Conservation (phyloP, 2,888 invertebrate genomes). For the Flabesymbios commensalis region DNA sequence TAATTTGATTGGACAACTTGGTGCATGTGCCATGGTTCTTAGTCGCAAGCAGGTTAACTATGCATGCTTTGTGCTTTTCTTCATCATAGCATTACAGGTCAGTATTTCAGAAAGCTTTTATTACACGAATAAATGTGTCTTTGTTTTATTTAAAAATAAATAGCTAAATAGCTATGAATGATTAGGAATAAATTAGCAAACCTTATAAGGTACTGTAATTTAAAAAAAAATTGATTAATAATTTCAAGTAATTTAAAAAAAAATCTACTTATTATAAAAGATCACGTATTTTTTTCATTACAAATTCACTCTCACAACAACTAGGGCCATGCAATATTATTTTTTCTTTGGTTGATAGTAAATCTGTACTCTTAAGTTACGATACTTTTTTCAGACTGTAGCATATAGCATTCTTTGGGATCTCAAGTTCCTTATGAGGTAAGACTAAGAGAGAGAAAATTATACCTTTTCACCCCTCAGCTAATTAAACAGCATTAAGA, state of each 20-base stretch:
- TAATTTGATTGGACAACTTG: slow-evolving; percentile 93
- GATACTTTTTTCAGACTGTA: slow-evolving; percentile 63
- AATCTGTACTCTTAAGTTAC: no score
- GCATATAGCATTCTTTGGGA: slow-evolving; percentile 91
- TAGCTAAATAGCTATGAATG: no score
- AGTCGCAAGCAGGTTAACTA: slow-evolving; percentile 83
- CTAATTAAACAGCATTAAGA: no score
- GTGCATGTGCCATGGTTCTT: slow-evolving; percentile 95
- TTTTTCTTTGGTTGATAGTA: no score
- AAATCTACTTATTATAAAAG: background rate
- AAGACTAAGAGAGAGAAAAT: background rate
- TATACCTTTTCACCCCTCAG: no score
- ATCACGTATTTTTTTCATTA: background rate
- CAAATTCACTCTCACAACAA: no score
- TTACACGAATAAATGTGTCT: background rate
- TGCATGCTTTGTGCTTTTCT: slow-evolving; percentile 79
- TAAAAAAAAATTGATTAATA: background rate
- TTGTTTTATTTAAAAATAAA: no score
- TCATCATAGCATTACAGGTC: slow-evolving; percentile 92
- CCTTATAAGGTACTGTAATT: no score
- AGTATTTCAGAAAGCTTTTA: background rate
- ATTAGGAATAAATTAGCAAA: no score
- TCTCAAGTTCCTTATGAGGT: slow-evolving; percentile 78
- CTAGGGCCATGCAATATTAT: no score
- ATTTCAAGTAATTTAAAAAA: background rate